A percentile compares a stretch with the other conserved stretches of the same genome.
These are phyloP conservation scores for Spheniscus mendiculus DNA, from an alignment of 2,113 vertebrate genomes.

Conservation along the genomic window DNA sequence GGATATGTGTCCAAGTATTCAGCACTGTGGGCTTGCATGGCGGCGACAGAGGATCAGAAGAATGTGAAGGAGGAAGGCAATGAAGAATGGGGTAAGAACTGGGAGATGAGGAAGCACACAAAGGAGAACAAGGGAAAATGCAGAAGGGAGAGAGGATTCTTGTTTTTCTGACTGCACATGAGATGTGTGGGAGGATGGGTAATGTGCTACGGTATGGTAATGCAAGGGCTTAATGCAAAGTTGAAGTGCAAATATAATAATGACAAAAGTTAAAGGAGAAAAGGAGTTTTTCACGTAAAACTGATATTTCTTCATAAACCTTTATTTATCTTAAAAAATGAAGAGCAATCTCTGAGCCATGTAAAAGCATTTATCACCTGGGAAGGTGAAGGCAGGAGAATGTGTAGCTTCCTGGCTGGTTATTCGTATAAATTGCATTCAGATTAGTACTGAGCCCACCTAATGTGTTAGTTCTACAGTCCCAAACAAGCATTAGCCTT, in stretches of 20 bases:
- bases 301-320: constrained; percentile 19
- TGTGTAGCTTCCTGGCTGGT: not conserved
- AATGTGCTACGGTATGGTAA: not conserved
- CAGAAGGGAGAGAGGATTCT: not conserved
- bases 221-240: not conserved
- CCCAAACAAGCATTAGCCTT: not conserved
- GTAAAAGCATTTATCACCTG: constrained; percentile 5
- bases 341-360: constrained; percentile 18
- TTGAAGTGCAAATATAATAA: not conserved
- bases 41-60: not conserved
- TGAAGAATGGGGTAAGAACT: not conserved
- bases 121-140: not conserved
- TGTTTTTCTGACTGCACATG: not conserved
- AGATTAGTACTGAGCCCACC: not conserved
- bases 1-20: not conserved
- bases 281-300: constrained; percentile 13
- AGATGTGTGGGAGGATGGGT: constrained; percentile 7
- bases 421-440: constrained; percentile 5
- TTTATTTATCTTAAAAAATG: constrained; percentile 45
- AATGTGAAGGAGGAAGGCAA: not conserved
- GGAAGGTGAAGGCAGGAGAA: constrained; percentile 7
- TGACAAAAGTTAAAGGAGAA: constrained; percentile 3
- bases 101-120: not conserved
- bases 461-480: not conserved
- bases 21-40: not conserved